Conservation (phyloP, 37 sponge, comb jelly and placozoan species). For the Cladorhizidae sp. region DNA sequence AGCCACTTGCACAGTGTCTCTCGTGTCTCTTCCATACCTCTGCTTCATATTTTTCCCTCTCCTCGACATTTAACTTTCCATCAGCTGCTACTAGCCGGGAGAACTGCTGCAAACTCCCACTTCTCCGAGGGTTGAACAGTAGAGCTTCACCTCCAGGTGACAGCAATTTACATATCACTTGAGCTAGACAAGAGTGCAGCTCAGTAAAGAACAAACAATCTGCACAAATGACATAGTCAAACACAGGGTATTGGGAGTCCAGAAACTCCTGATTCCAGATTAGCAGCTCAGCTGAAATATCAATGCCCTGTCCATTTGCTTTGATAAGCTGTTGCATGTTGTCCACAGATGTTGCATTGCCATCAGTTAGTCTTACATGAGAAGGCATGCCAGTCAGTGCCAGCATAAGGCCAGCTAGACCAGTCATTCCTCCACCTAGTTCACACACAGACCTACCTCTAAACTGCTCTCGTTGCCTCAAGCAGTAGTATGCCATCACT, state of each 20-base stretch:
- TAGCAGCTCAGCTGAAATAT: conserved; percentile 32
- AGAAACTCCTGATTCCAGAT: conserved; percentile 40
- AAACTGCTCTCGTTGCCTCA: conserved; percentile 40
- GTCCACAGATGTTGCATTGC: conserved; percentile 49
- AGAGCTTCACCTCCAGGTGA: conserved; percentile 34
- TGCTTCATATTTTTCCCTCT: conserved; percentile 30
- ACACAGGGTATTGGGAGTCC: neutral
- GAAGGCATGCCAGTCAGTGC: conserved; percentile 42
- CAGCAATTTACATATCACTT: conserved; percentile 36
- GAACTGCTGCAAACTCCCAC: conserved; percentile 54
- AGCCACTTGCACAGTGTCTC: neutral
- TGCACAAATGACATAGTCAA: conserved; percentile 67
- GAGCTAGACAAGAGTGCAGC: conserved; percentile 21
- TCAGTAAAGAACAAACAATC: conserved; percentile 70
- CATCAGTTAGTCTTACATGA: conserved; percentile 63
- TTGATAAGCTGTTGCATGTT: conserved; percentile 37
- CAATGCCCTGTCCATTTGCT: conserved; percentile 15
- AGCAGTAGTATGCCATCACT: conserved; percentile 70
- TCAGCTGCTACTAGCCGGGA: conserved; percentile 17
- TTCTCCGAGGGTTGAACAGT: conserved; percentile 62
- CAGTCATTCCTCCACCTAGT: conserved; percentile 82
- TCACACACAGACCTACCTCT: conserved; percentile 56
- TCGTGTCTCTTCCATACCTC: conserved; percentile 43
- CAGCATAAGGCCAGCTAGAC: conserved; percentile 66
- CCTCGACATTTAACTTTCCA: conserved; percentile 19